Evolutionary conservation across 2,113 vertebrate genomes (phyloP).

Genomic region (Rhinoderma darwinii): DNA sequence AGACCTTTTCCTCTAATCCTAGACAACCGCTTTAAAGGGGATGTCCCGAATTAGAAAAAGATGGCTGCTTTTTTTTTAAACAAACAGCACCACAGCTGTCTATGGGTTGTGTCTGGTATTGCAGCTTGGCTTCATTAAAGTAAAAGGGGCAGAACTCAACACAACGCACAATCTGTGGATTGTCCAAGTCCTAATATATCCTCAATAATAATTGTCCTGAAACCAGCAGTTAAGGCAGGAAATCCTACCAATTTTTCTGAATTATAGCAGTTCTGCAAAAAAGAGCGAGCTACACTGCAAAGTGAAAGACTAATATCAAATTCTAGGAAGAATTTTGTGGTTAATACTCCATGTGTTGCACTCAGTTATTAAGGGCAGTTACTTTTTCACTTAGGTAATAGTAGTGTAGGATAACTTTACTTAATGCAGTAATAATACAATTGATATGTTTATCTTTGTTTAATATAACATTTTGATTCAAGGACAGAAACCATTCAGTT

Average conservation of each 20-base stretch:
- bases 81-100: no score
- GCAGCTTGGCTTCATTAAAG: no score
- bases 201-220: not conserved
- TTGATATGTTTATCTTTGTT: not conserved
- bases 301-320: not conserved
- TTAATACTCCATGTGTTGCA: not conserved
- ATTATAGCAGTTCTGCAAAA: not conserved
- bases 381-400: not conserved
- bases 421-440: not conserved
- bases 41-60: no score
- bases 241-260: not conserved
- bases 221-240: not conserved
- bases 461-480: not conserved
- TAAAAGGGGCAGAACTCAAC: no score
- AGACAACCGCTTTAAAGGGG: no score
- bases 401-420: not conserved
- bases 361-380: not conserved
- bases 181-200: not conserved
- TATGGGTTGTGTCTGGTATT: no score
- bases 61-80: no score
- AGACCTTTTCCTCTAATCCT: no score
- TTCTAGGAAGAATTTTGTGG: not conserved
- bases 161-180: no score
- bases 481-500: not conserved
- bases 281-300: not conserved